phyloP scores from a whole-genome alignment of 1,140 invertebrate genomes.

The Drosophila miranda region DNA sequence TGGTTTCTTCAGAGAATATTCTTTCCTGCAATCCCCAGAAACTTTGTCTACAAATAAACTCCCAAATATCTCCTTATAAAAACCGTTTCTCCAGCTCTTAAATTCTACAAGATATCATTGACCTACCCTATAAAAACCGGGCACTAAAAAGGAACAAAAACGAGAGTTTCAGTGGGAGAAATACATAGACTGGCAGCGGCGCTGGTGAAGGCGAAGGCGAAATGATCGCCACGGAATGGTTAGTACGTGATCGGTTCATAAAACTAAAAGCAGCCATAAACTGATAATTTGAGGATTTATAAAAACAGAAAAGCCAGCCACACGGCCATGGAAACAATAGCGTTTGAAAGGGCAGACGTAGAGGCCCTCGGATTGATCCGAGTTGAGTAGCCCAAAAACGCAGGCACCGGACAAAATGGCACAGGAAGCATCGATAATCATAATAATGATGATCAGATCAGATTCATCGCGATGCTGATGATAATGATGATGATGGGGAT shows the following conservation, averaged over 20 bases:
- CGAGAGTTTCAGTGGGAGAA: too few species aligned
- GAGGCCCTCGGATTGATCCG: conserved; percentile 35
- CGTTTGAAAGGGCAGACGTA: conserved; percentile 23
- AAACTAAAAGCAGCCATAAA: conserved; percentile 78
- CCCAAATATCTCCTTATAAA: too few species aligned
- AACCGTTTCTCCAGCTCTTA: too few species aligned
- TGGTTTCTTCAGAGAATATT: too few species aligned
- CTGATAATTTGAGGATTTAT: conserved; percentile 80
- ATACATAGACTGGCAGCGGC: conserved; percentile 2
- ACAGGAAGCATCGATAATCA: conserved; percentile 35
- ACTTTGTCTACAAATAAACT: too few species aligned
- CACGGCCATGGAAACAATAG: conserved; percentile 49
- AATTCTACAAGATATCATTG: too few species aligned
- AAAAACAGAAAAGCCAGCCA: conserved; percentile 45
- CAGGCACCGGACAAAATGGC: neutral
- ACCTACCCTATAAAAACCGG: too few species aligned
- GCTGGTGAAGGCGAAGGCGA: conserved; percentile 28
- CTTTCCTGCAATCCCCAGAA: too few species aligned
- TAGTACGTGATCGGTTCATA: conserved; percentile 78
- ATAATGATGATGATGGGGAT: conserved; percentile 15
- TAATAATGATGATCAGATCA: neutral
- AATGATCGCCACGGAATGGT: conserved; percentile 52
- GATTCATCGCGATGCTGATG: conserved; percentile 5
- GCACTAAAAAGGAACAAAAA: too few species aligned
- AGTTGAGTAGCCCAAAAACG: conserved; percentile 34